phyloP scores from a whole-genome alignment of 2,797 vertebrate genomes.

The Acanthurus tractus region DNA sequence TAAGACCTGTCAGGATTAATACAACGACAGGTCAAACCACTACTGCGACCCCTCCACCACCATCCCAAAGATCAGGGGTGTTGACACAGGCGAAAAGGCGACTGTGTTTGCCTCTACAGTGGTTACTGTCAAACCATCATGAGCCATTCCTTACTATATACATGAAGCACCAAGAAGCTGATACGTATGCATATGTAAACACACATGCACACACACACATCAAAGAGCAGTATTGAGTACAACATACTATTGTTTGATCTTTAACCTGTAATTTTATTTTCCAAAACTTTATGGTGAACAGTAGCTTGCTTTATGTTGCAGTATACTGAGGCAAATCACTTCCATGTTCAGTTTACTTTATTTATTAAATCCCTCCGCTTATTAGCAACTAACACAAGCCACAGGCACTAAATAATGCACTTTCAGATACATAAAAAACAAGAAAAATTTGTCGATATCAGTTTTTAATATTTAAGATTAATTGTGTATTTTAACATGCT shows the following conservation, averaged over 20 bases:
- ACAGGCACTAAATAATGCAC: too few relatives aligned
- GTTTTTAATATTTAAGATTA: too few relatives aligned
- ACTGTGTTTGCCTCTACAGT: conserved; percentile 57
- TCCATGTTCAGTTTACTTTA: background rate
- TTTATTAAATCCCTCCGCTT: background rate
- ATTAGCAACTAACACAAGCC: too few relatives aligned
- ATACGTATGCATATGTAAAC: too few relatives aligned
- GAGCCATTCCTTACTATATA: conserved; percentile 37
- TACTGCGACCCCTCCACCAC: conserved; percentile 23
- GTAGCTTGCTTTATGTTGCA: background rate
- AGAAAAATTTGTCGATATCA: too few relatives aligned
- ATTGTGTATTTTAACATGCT: too few relatives aligned
- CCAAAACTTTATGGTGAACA: background rate
- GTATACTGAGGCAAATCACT: conserved; percentile 1
- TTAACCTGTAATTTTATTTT: too few relatives aligned
- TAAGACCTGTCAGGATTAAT: conserved; percentile 82
- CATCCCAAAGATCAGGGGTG: conserved; percentile 52
- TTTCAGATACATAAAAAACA: too few relatives aligned
- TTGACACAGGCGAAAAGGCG: conserved; percentile 62
- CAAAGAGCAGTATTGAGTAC: too few relatives aligned
- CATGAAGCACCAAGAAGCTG: conserved; percentile 1
- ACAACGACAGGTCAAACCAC: conserved; percentile 69
- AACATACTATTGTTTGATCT: too few relatives aligned
- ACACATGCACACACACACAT: too few relatives aligned
- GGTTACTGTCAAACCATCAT: conserved; percentile 58